Conservation (phyloP, 2,113 vertebrate genomes). For the Salvelinus fontinalis region DNA sequence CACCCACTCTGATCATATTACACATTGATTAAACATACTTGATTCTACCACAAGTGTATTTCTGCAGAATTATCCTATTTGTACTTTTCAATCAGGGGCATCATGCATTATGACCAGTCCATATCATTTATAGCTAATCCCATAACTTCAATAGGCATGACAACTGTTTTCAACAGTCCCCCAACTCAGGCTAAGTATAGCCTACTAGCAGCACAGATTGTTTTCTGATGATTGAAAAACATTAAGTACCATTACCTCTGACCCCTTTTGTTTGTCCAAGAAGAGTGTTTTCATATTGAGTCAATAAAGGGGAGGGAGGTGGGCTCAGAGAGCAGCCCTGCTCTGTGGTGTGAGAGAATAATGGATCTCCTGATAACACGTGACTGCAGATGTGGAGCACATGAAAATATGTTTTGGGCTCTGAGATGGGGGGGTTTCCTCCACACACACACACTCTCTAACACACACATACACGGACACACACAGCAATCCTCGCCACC, state of each 20-base stretch:
- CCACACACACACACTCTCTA: background rate
- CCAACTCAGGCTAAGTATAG: background rate
- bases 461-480: background rate
- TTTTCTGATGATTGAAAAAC: slow-evolving; percentile 53
- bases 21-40: background rate
- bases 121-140: background rate
- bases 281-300: slow-evolving; percentile 51
- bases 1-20: background rate
- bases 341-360: slow-evolving; percentile 14
- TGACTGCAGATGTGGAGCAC: slow-evolving; percentile 28
- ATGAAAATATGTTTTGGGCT: slow-evolving; percentile 43
- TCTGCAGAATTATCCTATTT: background rate
- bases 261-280: slow-evolving; percentile 40
- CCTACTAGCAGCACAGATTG: slow-evolving; percentile 13
- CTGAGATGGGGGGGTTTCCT: slow-evolving; percentile 14
- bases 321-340: background rate
- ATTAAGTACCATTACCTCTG: slow-evolving; percentile 43
- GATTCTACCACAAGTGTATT: background rate
- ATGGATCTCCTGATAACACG: slow-evolving; percentile 20
- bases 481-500: background rate
- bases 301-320: slow-evolving; percentile 57
- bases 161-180: background rate
- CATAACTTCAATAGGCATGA: background rate
- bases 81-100: background rate
- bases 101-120: background rate